Evolutionary conservation across 2,888 invertebrate genomes (phyloP).

Genomic region (Sisyra nigra): DNA sequence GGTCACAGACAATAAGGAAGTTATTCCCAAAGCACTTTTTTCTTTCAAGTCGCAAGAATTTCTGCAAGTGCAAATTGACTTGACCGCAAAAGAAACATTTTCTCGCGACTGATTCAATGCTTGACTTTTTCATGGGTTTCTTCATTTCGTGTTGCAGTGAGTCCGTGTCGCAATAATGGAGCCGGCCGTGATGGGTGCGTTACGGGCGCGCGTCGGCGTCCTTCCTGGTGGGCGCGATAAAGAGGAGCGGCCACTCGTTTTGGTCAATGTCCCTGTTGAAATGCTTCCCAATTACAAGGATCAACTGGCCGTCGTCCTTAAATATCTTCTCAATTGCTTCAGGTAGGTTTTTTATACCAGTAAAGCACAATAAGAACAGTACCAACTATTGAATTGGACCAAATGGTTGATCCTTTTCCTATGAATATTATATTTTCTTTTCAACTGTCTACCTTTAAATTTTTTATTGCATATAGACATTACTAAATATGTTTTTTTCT

Average conservation of each 20-base stretch:
- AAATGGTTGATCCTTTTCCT: too few species aligned
- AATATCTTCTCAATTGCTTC: slow-evolving; percentile 35
- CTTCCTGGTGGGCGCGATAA: slow-evolving; percentile 51
- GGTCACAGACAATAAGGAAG: too few species aligned
- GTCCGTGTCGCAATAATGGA: slow-evolving; percentile 28
- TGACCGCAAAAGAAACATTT: neutral
- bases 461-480: too few species aligned
- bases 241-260: slow-evolving; percentile 42
- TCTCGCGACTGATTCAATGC: neutral
- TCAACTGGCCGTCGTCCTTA: slow-evolving; percentile 26
- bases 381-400: too few species aligned
- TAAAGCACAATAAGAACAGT: too few species aligned
- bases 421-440: too few species aligned
- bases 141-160: neutral
- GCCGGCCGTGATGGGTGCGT: slow-evolving; percentile 35
- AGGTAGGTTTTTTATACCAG: slow-evolving; percentile 25
- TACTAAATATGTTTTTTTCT: too few species aligned
- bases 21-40: too few species aligned
- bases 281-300: slow-evolving; percentile 26
- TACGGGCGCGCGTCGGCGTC: slow-evolving; percentile 40
- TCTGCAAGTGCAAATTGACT: neutral
- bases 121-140: neutral
- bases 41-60: too few species aligned
- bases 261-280: slow-evolving; percentile 42
- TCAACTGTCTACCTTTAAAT: too few species aligned